Evolutionary conservation across 2,888 invertebrate species (phyloP).

Genomic region (Tenthredo amoena): DNA sequence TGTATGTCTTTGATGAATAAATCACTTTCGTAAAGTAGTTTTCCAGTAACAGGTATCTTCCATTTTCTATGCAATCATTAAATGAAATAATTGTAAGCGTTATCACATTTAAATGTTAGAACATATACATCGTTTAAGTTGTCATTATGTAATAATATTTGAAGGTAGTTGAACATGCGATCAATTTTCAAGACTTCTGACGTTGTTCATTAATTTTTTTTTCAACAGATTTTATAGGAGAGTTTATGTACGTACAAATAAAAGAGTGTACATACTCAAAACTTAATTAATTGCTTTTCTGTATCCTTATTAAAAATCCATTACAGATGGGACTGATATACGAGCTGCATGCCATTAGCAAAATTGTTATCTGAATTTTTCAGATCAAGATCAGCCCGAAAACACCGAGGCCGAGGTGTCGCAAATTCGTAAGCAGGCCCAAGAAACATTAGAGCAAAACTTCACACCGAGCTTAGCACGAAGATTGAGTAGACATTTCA

Average conservation of each 20-base stretch:
- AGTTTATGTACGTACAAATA: conserved; percentile 71
- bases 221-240: conserved; percentile 63
- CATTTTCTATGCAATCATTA: conserved; percentile 45
- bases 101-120: conserved; percentile 36
- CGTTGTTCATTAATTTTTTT: conserved; percentile 66
- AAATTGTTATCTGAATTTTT: conserved; percentile 57
- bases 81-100: conserved; percentile 35
- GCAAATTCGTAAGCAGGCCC: conserved; percentile 63
- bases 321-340: conserved; percentile 56
- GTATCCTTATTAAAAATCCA: conserved; percentile 53
- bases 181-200: conserved; percentile 27
- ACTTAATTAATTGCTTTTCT: conserved; percentile 49
- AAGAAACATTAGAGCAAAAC: conserved; percentile 68
- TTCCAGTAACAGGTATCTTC: conserved; percentile 43
- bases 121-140: conserved; percentile 35
- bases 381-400: conserved; percentile 60
- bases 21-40: conserved; percentile 33
- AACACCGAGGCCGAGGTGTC: conserved; percentile 50
- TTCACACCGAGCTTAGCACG: conserved; percentile 75
- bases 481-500: conserved; percentile 73
- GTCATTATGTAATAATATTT: conserved; percentile 42
- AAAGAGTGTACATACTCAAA: conserved; percentile 69
- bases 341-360: conserved; percentile 60
- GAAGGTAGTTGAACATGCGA: conserved; percentile 17
- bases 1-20: conserved; percentile 35